phyloP scores from a whole-genome alignment of 2,888 invertebrate genomes.

The Timandra comae region DNA sequence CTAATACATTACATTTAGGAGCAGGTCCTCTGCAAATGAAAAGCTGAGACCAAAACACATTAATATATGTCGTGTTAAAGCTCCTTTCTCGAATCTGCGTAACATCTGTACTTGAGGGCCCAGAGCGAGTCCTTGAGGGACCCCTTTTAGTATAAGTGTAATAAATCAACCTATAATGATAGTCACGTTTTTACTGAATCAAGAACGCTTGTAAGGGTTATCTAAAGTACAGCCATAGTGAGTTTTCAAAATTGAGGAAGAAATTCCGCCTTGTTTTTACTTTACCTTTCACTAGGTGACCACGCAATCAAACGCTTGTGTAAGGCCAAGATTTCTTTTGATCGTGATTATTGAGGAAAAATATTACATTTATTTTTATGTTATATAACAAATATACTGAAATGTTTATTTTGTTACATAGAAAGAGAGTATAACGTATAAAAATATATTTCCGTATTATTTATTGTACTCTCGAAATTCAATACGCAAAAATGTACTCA shows the following conservation, averaged over 20 bases:
- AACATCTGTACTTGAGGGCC: slow-evolving; percentile 35
- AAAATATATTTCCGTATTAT: too few species aligned
- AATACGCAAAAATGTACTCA: too few species aligned
- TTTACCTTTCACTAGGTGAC: too few species aligned
- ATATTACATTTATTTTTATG: too few species aligned
- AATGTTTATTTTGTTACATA: too few species aligned
- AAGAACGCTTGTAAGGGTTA: slow-evolving; percentile 20
- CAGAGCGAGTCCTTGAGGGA: slow-evolving; percentile 27
- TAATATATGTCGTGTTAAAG: slow-evolving; percentile 39
- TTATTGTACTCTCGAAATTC: too few species aligned
- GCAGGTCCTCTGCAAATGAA: slow-evolving; percentile 2
- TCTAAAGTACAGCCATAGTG: slow-evolving; percentile 3
- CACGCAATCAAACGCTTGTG: slow-evolving; percentile 2
- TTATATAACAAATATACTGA: too few species aligned
- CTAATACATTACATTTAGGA: slow-evolving; percentile 1
- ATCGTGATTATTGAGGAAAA: not conserved
- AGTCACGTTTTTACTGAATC: slow-evolving; percentile 42
- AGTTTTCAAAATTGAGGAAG: not conserved
- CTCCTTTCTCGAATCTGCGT: slow-evolving; percentile 28
- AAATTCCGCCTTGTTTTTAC: not conserved
- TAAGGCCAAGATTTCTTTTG: not conserved
- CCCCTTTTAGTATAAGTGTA: slow-evolving; percentile 34
- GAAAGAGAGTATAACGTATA: too few species aligned
- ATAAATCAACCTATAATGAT: slow-evolving; percentile 47
- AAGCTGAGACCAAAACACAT: slow-evolving; percentile 30